Percentiles rank a stretch among this genome's conserved stretches.
These are phyloP conservation scores for Trichechus manatus DNA, from an alignment of 2,113 vertebrate species.

Conservation along the genomic window DNA sequence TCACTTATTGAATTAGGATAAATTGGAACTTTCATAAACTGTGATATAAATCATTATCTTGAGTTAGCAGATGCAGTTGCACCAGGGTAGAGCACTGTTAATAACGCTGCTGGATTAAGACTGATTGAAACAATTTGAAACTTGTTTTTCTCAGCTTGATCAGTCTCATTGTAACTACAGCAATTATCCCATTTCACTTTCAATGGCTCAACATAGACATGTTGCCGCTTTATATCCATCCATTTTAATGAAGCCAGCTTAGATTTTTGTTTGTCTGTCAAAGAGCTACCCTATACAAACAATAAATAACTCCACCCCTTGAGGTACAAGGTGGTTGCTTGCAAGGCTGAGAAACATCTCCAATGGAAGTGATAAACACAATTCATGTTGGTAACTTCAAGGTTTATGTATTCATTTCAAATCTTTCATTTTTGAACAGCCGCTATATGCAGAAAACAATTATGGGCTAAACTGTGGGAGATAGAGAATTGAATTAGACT, in stretches of 20 bases:
- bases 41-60: conserved; percentile 93
- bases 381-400: background rate
- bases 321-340: conserved; percentile 27
- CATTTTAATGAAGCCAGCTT: conserved; percentile 87
- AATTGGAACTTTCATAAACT: conserved; percentile 91
- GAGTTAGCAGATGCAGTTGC: conserved; percentile 90
- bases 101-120: conserved; percentile 91
- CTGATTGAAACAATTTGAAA: conserved; percentile 93
- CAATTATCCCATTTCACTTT: conserved; percentile 91
- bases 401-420: conserved; percentile 30
- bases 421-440: conserved; percentile 19
- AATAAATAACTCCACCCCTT: conserved; percentile 56
- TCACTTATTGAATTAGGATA: conserved; percentile 91
- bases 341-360: background rate
- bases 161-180: conserved; percentile 89
- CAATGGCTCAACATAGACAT: conserved; percentile 87
- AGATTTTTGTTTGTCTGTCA: conserved; percentile 75
- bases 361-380: background rate
- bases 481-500: background rate
- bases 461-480: background rate
- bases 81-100: conserved; percentile 91
- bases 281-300: conserved; percentile 64
- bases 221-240: conserved; percentile 85
- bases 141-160: conserved; percentile 93
- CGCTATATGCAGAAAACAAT: background rate